These are phyloP conservation scores for Hoplostethus atlanticus DNA, from an alignment of 2,797 vertebrate genomes.

Conservation along the genomic window DNA sequence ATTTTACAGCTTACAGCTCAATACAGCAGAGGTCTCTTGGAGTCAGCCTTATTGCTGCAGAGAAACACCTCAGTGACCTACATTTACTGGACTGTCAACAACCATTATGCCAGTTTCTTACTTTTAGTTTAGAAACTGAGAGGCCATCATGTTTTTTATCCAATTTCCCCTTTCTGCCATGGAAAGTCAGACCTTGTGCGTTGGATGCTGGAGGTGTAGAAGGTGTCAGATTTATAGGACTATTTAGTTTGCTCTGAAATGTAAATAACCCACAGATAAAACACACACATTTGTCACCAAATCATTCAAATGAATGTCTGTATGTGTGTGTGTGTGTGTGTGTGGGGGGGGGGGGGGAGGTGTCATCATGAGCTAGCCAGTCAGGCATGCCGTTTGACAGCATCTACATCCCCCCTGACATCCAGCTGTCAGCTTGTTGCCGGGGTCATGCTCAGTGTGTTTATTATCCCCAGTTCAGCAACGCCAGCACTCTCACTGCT, in stretches of 20 bases:
- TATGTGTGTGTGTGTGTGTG: conserved; percentile 9
- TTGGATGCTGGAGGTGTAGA: neutral
- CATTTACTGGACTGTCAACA: neutral
- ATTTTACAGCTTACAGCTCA: conserved; percentile 25
- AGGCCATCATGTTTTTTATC: neutral
- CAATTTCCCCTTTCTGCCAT: conserved; percentile 19
- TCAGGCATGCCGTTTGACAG: neutral
- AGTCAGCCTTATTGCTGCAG: conserved; percentile 11
- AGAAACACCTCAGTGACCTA: conserved; percentile 17
- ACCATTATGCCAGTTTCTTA: neutral
- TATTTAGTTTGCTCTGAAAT: conserved; percentile 18
- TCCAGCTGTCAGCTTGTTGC: conserved; percentile 25
- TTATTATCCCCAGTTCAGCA: conserved; percentile 23
- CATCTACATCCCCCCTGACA: neutral
- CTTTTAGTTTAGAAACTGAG: neutral
- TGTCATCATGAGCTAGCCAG: neutral
- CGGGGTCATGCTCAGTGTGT: conserved; percentile 9
- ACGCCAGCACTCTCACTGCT: neutral
- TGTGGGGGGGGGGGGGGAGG: neutral
- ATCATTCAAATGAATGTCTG: conserved; percentile 19
- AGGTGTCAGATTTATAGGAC: conserved; percentile 32
- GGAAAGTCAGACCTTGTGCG: conserved; percentile 6
- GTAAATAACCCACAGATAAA: conserved; percentile 20
- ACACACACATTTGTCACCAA: conserved; percentile 6
- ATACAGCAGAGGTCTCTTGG: neutral